Conservation (phyloP, 1,140 invertebrate genomes). For the Drosophila navojoa region DNA sequence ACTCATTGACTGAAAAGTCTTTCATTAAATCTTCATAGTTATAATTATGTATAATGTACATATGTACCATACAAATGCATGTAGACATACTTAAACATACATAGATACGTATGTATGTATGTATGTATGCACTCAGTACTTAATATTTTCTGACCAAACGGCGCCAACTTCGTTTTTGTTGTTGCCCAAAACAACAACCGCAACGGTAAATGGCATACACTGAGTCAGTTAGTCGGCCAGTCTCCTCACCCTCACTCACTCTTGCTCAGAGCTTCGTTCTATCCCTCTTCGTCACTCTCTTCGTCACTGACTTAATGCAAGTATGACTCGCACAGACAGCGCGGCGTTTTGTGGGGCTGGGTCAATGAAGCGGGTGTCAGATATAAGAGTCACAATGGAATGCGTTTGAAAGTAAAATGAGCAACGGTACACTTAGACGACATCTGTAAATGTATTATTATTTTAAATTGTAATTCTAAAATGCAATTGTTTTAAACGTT, state of each 20-base stretch:
- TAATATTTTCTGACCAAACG: slow-evolving; percentile 1
- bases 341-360: slow-evolving; percentile 29
- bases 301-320: background rate
- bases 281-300: background rate
- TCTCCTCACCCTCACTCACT: background rate
- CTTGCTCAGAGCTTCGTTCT: too few species aligned
- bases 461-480: background rate
- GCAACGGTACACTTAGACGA: slow-evolving; percentile 40
- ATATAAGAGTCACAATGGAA: slow-evolving; percentile 7
- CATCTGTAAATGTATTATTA: background rate
- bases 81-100: background rate
- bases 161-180: slow-evolving; percentile 19
- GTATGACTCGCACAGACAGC: slow-evolving; percentile 41
- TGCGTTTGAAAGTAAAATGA: slow-evolving; percentile 25
- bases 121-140: background rate
- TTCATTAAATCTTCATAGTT: background rate
- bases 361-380: background rate
- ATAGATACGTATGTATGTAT: slow-evolving; percentile 1
- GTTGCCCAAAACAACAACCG: slow-evolving; percentile 2
- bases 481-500: background rate
- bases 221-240: slow-evolving; percentile 39
- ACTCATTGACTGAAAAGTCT: background rate
- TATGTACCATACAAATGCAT: background rate
- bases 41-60: too few species aligned
- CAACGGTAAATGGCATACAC: slow-evolving; percentile 14